Conservation (phyloP, 1,140 invertebrate species). For the Hyles euphorbiae region DNA sequence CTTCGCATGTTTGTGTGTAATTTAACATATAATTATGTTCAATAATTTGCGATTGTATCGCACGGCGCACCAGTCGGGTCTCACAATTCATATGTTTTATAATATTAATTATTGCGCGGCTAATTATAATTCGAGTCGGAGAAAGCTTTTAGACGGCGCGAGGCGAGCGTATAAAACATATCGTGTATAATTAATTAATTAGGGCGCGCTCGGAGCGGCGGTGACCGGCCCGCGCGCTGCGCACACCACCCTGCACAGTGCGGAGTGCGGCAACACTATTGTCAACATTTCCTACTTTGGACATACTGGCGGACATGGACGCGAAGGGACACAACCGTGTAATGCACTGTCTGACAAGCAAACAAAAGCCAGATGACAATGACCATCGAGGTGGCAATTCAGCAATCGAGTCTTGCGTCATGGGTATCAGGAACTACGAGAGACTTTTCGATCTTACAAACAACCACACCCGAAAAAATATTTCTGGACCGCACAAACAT, state of each 20-base stretch:
- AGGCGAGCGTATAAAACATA: slow-evolving; percentile 5
- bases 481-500: no score
- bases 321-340: no score
- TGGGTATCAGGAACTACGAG: no score
- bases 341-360: no score
- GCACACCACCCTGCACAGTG: slow-evolving; percentile 10
- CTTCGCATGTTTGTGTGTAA: slow-evolving; percentile 5
- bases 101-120: slow-evolving; percentile 9
- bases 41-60: slow-evolving; percentile 10
- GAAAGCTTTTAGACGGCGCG: slow-evolving; percentile 4
- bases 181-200: slow-evolving; percentile 5
- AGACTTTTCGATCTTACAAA: no score
- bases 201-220: background rate
- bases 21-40: slow-evolving; percentile 9
- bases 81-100: slow-evolving; percentile 7
- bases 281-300: no score
- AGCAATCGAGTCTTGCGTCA: no score
- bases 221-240: slow-evolving; percentile 5
- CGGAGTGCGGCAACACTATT: no score
- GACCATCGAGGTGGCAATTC: no score
- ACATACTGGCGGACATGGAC: no score
- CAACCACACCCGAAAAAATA: no score
- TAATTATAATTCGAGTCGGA: slow-evolving; percentile 6
- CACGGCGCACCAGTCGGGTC: slow-evolving; percentile 1
- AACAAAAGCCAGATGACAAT: no score